A percentile compares a stretch with the other conserved stretches of the same genome.
Evolutionary conservation across 2,113 vertebrate genomes (phyloP).

Genomic region (Trinectes maculatus): DNA sequence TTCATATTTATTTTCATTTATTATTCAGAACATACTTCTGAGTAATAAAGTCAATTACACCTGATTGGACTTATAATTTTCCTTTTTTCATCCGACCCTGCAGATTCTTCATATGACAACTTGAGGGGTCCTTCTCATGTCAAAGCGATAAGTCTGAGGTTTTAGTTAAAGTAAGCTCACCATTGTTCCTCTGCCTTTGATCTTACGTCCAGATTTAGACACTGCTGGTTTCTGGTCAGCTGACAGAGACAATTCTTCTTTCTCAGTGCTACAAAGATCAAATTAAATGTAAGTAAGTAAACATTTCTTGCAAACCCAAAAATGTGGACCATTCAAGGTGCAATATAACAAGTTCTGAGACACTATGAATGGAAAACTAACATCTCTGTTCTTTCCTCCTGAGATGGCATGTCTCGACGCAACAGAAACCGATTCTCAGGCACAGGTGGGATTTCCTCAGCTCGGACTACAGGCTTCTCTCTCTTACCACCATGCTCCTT

Average conservation of each 20-base stretch:
- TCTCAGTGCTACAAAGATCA: conserved; percentile 79
- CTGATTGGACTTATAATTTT: too few relatives aligned
- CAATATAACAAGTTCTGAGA: background rate
- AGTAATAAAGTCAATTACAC: background rate
- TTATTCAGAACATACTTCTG: background rate
- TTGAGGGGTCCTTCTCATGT: background rate
- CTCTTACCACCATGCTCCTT: conserved; percentile 85
- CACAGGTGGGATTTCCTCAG: conserved; percentile 97
- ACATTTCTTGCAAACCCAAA: background rate
- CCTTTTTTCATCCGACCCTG: too few relatives aligned
- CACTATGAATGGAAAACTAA: conserved; percentile 60
- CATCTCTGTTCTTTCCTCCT: conserved; percentile 85
- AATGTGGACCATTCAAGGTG: background rate
- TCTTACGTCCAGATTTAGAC: conserved; percentile 97
- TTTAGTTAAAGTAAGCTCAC: conserved; percentile 74
- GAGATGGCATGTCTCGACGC: conserved; percentile 87
- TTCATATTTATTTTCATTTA: too few relatives aligned
- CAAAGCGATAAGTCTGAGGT: background rate
- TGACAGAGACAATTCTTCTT: conserved; percentile 75
- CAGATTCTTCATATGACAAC: too few relatives aligned
- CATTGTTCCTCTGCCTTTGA: conserved; percentile 97
- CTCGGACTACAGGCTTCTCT: conserved; percentile 93
- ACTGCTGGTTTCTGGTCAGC: conserved; percentile 90
- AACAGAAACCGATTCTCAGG: conserved; percentile 97
- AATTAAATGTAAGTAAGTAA: background rate